phyloP scores from a whole-genome alignment of 2,797 vertebrate species.

The Pseudochirops corinnae region DNA sequence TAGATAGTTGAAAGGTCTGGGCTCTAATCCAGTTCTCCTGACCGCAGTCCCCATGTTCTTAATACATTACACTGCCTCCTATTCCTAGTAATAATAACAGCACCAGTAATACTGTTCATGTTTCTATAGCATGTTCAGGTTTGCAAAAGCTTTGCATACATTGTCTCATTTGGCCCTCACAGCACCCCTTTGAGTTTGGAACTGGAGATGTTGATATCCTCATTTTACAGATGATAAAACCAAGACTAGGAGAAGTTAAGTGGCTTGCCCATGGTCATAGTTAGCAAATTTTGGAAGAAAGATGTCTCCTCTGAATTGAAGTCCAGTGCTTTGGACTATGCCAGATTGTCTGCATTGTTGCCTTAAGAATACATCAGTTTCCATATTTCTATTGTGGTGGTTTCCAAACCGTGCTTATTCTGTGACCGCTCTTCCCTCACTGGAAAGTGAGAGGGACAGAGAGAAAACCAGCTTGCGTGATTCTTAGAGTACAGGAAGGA shows the following conservation, averaged over 20 bases:
- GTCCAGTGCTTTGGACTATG: not conserved
- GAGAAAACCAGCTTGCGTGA: not conserved
- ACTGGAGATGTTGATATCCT: not conserved
- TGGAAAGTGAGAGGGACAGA: not conserved
- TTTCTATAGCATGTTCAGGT: not conserved
- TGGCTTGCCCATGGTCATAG: not conserved
- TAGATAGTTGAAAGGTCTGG: not conserved
- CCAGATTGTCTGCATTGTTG: not conserved
- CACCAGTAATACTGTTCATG: not conserved
- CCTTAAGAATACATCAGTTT: not conserved
- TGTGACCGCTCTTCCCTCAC: not conserved
- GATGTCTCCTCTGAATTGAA: not conserved
- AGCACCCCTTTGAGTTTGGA: not conserved
- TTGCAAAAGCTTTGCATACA: not conserved
- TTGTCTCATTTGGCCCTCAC: not conserved
- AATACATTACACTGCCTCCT: not conserved
- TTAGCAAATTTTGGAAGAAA: not conserved
- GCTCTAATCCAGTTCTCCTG: not conserved
- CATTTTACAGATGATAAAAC: not conserved
- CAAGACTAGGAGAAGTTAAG: not conserved
- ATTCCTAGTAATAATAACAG: not conserved
- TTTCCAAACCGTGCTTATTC: not conserved
- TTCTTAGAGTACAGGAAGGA: not conserved
- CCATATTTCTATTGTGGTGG: not conserved
- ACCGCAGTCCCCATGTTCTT: not conserved